Conservation (phyloP, 2,797 vertebrate genomes). For the Champsocephalus esox region DNA sequence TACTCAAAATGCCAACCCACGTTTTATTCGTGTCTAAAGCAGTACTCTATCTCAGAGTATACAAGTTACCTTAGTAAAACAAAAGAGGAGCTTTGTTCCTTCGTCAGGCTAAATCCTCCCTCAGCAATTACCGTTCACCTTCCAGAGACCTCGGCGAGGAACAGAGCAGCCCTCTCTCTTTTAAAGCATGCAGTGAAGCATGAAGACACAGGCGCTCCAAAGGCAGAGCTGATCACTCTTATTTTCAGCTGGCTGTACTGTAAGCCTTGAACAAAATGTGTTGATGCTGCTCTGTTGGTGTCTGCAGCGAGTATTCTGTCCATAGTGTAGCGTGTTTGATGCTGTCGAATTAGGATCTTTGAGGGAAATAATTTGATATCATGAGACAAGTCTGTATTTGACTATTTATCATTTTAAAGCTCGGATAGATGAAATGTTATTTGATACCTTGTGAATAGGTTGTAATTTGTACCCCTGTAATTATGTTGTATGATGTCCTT, state of each 20-base stretch:
- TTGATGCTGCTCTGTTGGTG: not conserved
- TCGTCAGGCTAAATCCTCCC: slow-evolving; percentile 76
- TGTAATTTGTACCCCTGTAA: no score
- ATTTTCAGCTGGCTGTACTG: slow-evolving; percentile 40
- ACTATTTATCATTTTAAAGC: not conserved
- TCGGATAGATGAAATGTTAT: no score
- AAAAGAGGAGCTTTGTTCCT: slow-evolving; percentile 79
- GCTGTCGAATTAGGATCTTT: not conserved
- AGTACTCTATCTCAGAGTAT: slow-evolving; percentile 51
- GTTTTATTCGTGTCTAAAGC: slow-evolving; percentile 46
- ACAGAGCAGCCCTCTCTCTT: slow-evolving; percentile 75
- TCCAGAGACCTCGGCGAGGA: slow-evolving; percentile 77
- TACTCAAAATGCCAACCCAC: slow-evolving; percentile 16
- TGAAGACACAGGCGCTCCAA: slow-evolving; percentile 67
- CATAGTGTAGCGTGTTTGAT: not conserved
- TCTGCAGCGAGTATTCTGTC: not conserved
- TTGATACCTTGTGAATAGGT: no score
- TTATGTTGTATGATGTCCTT: no score
- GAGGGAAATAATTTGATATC: not conserved
- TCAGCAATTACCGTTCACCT: slow-evolving; percentile 82
- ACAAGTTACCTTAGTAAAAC: slow-evolving; percentile 69
- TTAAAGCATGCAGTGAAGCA: slow-evolving; percentile 73
- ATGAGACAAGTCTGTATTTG: not conserved
- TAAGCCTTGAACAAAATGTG: slow-evolving; percentile 35
- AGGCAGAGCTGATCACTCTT: slow-evolving; percentile 42